These are phyloP conservation scores for Margarornis squamiger DNA, from an alignment of 2,797 vertebrate species.

Conservation along the genomic window DNA sequence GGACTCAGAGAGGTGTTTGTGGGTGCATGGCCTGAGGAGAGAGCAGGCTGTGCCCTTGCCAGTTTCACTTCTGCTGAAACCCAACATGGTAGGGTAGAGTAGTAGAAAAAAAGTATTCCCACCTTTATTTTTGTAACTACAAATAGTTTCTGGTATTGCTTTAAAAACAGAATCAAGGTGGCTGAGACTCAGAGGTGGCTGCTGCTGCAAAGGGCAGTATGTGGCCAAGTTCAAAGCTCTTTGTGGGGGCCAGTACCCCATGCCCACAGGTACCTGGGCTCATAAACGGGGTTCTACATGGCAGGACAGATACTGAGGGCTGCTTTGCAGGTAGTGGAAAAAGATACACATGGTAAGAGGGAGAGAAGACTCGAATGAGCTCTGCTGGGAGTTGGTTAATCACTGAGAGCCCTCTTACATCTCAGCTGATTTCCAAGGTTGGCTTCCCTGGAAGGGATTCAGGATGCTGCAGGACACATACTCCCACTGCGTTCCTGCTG, in stretches of 20 bases:
- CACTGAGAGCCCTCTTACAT: neutral
- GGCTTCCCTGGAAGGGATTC: neutral
- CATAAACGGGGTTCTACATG: neutral
- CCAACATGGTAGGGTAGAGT: neutral
- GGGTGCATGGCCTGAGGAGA: fast-evolving
- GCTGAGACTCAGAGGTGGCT: neutral
- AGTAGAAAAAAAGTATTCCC: neutral
- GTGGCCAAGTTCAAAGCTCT: neutral
- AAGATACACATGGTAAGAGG: neutral
- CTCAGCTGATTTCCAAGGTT: neutral
- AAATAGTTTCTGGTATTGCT: neutral
- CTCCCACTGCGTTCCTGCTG: neutral
- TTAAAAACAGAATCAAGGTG: neutral
- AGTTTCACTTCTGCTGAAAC: conserved; percentile 39
- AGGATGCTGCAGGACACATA: neutral
- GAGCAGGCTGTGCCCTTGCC: neutral
- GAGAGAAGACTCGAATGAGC: neutral
- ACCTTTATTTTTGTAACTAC: conserved; percentile 12
- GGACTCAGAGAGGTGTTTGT: neutral
- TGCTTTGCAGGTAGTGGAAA: neutral
- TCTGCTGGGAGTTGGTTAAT: neutral
- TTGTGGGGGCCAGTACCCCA: neutral
- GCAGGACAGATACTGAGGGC: neutral
- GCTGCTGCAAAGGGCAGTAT: neutral
- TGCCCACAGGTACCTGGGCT: neutral